Evolutionary conservation across 1,140 invertebrate genomes (phyloP).

Genomic region (Aphaenogaster ashmeadi): DNA sequence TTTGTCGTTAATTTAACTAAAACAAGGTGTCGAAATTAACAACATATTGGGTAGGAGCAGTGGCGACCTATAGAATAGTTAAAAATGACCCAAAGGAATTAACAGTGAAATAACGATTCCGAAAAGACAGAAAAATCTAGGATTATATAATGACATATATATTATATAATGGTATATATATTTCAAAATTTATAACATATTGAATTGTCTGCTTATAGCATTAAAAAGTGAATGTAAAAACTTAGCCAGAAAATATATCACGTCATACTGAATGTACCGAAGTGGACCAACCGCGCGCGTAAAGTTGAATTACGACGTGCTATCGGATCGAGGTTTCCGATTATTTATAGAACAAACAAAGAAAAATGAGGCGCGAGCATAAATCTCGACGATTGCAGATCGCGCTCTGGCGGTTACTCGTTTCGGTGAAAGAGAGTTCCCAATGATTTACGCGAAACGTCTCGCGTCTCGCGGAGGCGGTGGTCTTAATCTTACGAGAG

Average conservation of each 20-base stretch:
- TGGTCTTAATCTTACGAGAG: constrained; percentile 39
- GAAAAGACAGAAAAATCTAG: not conserved
- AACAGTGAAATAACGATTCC: too few relatives aligned
- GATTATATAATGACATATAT: not conserved
- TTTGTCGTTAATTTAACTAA: too few relatives aligned
- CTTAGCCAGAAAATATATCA: not conserved
- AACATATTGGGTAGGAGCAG: too few relatives aligned
- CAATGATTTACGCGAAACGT: constrained; percentile 54
- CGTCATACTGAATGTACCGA: not conserved
- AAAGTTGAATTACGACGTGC: constrained; percentile 32
- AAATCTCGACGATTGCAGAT: constrained; percentile 52
- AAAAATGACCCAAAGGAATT: too few relatives aligned
- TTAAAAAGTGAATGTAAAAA: not conserved
- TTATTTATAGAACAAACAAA: constrained; percentile 31
- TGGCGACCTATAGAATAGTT: too few relatives aligned
- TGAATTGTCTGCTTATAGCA: not conserved
- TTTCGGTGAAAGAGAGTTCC: constrained; percentile 48
- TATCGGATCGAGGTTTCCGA: constrained; percentile 25
- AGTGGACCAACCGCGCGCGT: not conserved
- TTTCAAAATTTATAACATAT: not conserved
- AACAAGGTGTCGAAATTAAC: too few relatives aligned
- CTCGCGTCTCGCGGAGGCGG: constrained; percentile 36
- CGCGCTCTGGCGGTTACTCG: constrained; percentile 20
- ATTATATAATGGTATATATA: not conserved
- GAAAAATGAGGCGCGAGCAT: constrained; percentile 22